phyloP scores from a whole-genome alignment of 2,888 invertebrate genomes.

The Charanyca ferruginea region DNA sequence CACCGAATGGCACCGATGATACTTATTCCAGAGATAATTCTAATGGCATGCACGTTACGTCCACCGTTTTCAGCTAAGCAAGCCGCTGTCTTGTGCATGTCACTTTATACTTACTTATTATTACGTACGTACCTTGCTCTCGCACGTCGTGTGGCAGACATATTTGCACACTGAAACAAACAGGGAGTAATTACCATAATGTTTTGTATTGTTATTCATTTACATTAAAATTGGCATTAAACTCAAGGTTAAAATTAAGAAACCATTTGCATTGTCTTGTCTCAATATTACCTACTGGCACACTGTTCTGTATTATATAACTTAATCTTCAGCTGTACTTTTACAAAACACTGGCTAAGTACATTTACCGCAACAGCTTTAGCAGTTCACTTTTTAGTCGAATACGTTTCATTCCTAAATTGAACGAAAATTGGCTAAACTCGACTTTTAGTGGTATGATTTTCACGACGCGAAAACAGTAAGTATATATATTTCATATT shows the following conservation, averaged over 20 bases:
- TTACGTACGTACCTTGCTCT: constrained; percentile 93
- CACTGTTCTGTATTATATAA: neutral
- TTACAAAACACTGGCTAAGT: constrained; percentile 17
- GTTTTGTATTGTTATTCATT: constrained; percentile 10
- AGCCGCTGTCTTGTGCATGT: constrained; percentile 25
- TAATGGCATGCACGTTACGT: constrained; percentile 61
- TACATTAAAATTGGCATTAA: constrained; percentile 13
- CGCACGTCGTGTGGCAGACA: constrained; percentile 95
- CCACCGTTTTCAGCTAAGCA: constrained; percentile 44
- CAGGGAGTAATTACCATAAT: constrained; percentile 59
- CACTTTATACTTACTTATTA: constrained; percentile 11
- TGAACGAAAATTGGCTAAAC: constrained; percentile 21
- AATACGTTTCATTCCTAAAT: constrained; percentile 12
- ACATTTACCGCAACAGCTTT: neutral
- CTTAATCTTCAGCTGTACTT: constrained; percentile 4
- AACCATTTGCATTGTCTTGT: constrained; percentile 13
- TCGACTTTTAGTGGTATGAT: constrained; percentile 10
- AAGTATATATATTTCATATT: neutral
- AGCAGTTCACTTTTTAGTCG: constrained; percentile 1
- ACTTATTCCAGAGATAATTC: constrained; percentile 59
- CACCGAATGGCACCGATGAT: constrained; percentile 52
- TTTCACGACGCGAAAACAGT: neutral
- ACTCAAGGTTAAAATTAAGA: constrained; percentile 22
- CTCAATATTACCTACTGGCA: constrained; percentile 5
- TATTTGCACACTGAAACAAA: constrained; percentile 95